A percentile compares a stretch with the other conserved stretches of the same genome.
Conservation (phyloP, 1,140 invertebrate species). For the Drosophila baimaii region DNA sequence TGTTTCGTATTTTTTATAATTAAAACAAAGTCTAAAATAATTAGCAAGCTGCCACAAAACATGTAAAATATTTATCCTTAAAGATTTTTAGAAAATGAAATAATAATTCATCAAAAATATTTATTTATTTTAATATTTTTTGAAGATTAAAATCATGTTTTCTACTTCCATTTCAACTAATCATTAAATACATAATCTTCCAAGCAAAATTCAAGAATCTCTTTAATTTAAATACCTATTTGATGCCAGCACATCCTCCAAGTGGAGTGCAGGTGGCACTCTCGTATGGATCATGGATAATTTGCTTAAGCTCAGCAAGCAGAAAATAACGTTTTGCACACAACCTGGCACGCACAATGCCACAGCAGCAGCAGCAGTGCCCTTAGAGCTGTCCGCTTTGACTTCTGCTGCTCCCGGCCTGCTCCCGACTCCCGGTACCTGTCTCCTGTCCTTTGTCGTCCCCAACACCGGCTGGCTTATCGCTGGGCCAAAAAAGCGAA, state of each 20-base stretch:
- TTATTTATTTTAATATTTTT: neutral
- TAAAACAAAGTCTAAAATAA: neutral
- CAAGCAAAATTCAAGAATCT: neutral
- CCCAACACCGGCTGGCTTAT: constrained; percentile 48
- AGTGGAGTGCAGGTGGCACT: constrained; percentile 33
- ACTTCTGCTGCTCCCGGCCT: constrained; percentile 9
- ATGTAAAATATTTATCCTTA: too few species aligned
- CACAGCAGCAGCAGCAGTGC: constrained; percentile 11
- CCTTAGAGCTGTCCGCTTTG: constrained; percentile 20
- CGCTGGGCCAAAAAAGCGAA: constrained; percentile 50
- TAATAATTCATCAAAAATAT: too few species aligned
- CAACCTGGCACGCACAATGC: constrained; percentile 73
- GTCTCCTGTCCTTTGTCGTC: constrained; percentile 24
- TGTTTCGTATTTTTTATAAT: neutral
- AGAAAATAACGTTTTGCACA: constrained; percentile 80
- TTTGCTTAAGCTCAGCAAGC: constrained; percentile 78
- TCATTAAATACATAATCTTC: neutral
- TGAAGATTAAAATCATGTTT: neutral
- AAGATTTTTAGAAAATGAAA: too few species aligned
- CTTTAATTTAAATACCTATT: neutral
- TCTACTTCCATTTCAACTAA: neutral
- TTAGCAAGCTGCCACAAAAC: neutral
- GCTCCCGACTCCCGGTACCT: neutral
- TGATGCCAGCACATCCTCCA: neutral
- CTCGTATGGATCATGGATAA: constrained; percentile 60